A percentile compares a stretch with the other conserved stretches of the same genome.
phyloP scores from a whole-genome alignment of 2,113 vertebrate species.

The Jacana jacana region DNA sequence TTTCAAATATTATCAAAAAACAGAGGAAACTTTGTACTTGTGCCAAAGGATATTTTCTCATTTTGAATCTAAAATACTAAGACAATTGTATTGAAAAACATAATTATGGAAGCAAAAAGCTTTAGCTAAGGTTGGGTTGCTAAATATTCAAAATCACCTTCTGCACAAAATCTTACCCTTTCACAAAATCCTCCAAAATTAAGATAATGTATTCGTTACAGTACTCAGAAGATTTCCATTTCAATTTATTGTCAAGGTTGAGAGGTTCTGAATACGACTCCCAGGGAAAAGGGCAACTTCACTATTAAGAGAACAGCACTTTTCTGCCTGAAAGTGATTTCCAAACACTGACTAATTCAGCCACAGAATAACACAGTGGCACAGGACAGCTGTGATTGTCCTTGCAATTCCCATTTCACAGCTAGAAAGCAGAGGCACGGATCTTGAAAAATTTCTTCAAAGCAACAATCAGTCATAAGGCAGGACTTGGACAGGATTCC shows the following conservation, averaged over 20 bases:
- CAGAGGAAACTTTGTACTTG: background rate
- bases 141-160: conserved; percentile 51
- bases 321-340: conserved; percentile 22
- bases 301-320: conserved; percentile 14
- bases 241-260: conserved; percentile 59
- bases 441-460: background rate
- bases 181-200: conserved; percentile 21
- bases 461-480: background rate
- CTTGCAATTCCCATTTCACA: background rate
- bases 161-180: conserved; percentile 9
- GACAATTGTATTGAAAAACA: background rate
- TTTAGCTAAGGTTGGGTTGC: background rate
- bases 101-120: conserved; percentile 15
- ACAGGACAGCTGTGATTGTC: background rate
- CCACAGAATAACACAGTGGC: background rate
- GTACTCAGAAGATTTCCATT: conserved; percentile 49
- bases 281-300: conserved; percentile 33
- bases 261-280: conserved; percentile 47
- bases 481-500: background rate
- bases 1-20: background rate
- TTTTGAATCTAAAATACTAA: conserved; percentile 1
- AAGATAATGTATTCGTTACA: conserved; percentile 56
- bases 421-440: background rate
- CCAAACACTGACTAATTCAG: background rate
- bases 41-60: conserved; percentile 6